Conservation (phyloP, 2,113 vertebrate genomes). For the Nesoenas mayeri region DNA sequence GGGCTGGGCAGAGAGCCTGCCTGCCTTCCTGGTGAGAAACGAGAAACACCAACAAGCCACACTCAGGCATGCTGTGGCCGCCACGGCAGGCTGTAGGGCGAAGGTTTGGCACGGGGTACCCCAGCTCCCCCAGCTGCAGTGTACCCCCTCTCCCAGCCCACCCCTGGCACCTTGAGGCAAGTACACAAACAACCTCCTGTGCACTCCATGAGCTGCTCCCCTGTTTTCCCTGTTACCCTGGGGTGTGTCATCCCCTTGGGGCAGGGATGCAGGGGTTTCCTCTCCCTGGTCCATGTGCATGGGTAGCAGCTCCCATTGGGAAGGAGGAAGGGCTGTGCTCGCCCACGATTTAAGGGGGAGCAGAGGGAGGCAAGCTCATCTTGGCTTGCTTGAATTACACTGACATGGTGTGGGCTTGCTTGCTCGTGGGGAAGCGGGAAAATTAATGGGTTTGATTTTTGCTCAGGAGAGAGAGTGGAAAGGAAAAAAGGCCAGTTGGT, state of each 20-base stretch:
- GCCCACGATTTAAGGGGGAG: background rate
- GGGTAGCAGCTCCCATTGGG: accelerated
- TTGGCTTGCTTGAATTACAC: background rate
- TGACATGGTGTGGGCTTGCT: background rate
- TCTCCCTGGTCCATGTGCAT: background rate
- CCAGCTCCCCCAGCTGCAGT: background rate
- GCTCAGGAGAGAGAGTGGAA: background rate
- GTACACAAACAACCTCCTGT: too few relatives aligned
- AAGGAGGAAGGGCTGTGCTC: background rate
- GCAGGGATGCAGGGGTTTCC: background rate
- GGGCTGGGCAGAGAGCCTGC: background rate
- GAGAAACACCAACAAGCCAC: background rate
- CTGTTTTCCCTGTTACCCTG: background rate
- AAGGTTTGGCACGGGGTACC: background rate
- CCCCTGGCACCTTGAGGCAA: background rate
- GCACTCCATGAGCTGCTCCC: accelerated
- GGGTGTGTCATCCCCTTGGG: background rate
- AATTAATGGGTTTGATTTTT: background rate
- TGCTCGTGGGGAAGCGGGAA: background rate
- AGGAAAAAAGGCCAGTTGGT: background rate
- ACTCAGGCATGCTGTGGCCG: accelerated
- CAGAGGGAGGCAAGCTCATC: background rate
- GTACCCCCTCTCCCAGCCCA: background rate
- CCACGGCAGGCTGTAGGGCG: background rate
- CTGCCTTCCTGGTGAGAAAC: background rate